These are phyloP conservation scores for Bufo bufo DNA, from an alignment of 2,113 vertebrate species.

Conservation along the genomic window DNA sequence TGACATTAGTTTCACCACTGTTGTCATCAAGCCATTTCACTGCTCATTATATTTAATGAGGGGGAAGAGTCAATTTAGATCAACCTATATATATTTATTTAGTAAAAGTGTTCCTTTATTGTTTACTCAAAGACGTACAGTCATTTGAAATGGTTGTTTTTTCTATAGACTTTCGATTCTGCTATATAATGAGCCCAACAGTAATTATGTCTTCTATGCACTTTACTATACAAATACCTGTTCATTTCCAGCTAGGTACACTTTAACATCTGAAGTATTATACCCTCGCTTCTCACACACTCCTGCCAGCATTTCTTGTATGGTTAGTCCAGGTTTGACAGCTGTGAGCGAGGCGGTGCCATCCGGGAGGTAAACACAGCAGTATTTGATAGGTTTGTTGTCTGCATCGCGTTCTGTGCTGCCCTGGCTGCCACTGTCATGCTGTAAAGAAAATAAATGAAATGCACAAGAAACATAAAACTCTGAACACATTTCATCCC, in stretches of 20 bases:
- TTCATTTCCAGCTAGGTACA: slow-evolving; percentile 89
- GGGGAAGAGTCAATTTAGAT: too few relatives aligned
- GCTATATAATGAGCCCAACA: too few relatives aligned
- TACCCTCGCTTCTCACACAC: slow-evolving; percentile 94
- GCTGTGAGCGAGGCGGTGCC: slow-evolving; percentile 89
- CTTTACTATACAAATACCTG: slow-evolving; percentile 73
- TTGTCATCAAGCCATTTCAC: too few relatives aligned
- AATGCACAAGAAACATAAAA: background rate
- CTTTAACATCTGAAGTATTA: slow-evolving; percentile 84
- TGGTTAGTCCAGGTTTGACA: slow-evolving; percentile 76
- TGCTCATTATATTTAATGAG: too few relatives aligned
- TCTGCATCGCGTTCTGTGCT: slow-evolving; percentile 70
- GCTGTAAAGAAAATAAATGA: slow-evolving; percentile 58
- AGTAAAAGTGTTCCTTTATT: too few relatives aligned
- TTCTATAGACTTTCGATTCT: too few relatives aligned
- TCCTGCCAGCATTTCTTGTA: slow-evolving; percentile 85
- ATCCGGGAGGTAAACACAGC: slow-evolving; percentile 92
- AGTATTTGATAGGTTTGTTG: slow-evolving; percentile 81
- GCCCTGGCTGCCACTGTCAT: slow-evolving; percentile 72
- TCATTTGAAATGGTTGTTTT: too few relatives aligned
- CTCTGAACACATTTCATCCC: background rate
- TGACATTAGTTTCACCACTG: too few relatives aligned
- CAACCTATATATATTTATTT: too few relatives aligned
- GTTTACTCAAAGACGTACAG: too few relatives aligned
- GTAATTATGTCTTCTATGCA: background rate